phyloP scores from a whole-genome alignment of 2,113 vertebrate genomes.

The Festucalex cinctus region DNA sequence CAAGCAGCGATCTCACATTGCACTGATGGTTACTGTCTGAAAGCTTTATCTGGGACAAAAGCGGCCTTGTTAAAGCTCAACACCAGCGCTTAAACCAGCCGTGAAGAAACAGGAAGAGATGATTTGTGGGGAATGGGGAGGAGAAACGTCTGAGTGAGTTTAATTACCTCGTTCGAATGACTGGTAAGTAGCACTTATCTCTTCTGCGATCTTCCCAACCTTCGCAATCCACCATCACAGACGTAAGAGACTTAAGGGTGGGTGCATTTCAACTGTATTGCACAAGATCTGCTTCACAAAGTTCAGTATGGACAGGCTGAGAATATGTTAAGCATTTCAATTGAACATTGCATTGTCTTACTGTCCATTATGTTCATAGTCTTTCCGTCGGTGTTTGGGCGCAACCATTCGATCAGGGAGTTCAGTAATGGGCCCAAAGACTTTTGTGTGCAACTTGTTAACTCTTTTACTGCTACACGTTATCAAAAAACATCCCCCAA shows the following conservation, averaged over 20 bases:
- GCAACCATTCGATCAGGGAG: constrained; percentile 50
- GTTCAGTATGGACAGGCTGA: not conserved
- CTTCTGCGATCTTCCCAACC: constrained; percentile 47
- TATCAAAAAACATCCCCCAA: too few relatives aligned
- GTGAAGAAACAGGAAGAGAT: constrained; percentile 44
- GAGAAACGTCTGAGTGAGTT: constrained; percentile 49
- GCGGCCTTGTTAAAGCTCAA: constrained; percentile 60
- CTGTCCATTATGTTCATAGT: not conserved
- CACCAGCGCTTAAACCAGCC: constrained; percentile 52
- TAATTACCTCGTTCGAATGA: constrained; percentile 60
- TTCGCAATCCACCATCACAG: constrained; percentile 48
- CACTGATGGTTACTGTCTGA: constrained; percentile 55
- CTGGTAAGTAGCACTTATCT: constrained; percentile 65
- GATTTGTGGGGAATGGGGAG: constrained; percentile 32
- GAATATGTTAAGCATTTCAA: constrained; percentile 5
- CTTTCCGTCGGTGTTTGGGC: not conserved
- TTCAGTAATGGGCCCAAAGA: constrained; percentile 48
- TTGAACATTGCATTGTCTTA: not conserved
- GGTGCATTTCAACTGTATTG: constrained; percentile 16
- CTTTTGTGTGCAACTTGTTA: constrained; percentile 29
- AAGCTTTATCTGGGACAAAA: constrained; percentile 63
- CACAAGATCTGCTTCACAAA: constrained; percentile 4
- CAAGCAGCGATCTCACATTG: constrained; percentile 53
- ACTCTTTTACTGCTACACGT: too few relatives aligned
- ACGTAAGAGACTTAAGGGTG: constrained; percentile 42